Percentiles rank a stretch among this genome's conserved stretches.
Conservation (phyloP, 2,888 invertebrate species). For the Globia sparganii region DNA sequence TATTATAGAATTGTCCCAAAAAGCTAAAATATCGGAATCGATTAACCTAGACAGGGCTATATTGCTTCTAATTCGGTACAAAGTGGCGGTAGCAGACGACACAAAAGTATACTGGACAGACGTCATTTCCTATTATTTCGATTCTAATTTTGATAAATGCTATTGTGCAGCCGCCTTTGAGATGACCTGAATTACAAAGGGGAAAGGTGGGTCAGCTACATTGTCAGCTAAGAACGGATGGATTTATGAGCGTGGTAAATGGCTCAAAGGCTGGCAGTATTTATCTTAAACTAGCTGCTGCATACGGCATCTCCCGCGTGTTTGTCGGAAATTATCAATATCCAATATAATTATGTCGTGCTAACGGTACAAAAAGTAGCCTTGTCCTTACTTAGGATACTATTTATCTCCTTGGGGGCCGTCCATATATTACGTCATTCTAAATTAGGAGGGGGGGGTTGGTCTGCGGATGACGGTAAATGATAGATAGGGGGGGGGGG, state of each 20-base stretch:
- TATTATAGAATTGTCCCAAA: slow-evolving; percentile 49
- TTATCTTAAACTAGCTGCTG: not conserved
- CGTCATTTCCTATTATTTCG: slow-evolving; percentile 35
- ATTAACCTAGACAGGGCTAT: slow-evolving; percentile 59
- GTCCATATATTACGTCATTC: too few relatives aligned
- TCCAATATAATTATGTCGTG: not conserved
- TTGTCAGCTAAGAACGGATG: not conserved
- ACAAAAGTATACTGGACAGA: slow-evolving; percentile 34
- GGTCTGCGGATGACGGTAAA: too few relatives aligned
- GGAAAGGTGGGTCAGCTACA: not conserved
- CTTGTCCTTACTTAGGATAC: not conserved
- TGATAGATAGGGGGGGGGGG: too few relatives aligned
- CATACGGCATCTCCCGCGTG: not conserved
- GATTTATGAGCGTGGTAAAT: not conserved
- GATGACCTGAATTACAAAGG: slow-evolving; percentile 1
- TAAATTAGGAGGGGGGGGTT: too few relatives aligned
- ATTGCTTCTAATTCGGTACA: slow-evolving; percentile 48
- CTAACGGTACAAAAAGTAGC: not conserved
- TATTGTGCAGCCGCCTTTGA: slow-evolving; percentile 2
- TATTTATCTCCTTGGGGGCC: too few relatives aligned
- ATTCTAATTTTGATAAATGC: slow-evolving; percentile 35
- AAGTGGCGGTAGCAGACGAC: slow-evolving; percentile 30
- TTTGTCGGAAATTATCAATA: not conserved
- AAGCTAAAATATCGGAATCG: slow-evolving; percentile 62
- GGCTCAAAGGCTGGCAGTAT: not conserved